These are phyloP conservation scores for Dreissena rostriformis DNA, from an alignment of 1,140 invertebrate genomes.

Conservation along the genomic window DNA sequence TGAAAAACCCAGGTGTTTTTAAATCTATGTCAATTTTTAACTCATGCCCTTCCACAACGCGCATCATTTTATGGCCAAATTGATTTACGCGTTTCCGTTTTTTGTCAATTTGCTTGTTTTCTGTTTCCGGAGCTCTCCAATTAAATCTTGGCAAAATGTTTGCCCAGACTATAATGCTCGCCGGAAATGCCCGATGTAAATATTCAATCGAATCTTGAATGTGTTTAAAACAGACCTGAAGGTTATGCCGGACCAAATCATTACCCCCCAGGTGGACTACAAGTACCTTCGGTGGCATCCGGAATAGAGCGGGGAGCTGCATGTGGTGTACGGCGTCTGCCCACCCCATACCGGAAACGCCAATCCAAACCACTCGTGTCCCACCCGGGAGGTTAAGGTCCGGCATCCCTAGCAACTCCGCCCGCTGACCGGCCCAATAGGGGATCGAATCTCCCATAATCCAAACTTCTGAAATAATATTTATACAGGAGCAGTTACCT, in stretches of 20 bases:
- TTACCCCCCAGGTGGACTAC: slow-evolving; percentile 5
- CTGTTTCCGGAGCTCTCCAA: background rate
- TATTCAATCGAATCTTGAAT: slow-evolving; percentile 1
- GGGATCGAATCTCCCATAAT: slow-evolving; percentile 15
- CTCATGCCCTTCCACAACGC: background rate
- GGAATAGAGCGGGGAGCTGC: background rate
- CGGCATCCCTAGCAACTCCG: background rate
- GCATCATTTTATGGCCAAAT: slow-evolving; percentile 15
- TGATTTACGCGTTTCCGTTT: slow-evolving; percentile 22
- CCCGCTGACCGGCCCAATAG: slow-evolving; percentile 2
- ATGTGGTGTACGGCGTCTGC: background rate
- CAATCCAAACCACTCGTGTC: background rate
- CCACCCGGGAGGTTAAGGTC: background rate
- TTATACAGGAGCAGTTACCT: background rate
- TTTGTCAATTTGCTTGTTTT: background rate
- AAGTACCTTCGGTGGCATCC: background rate
- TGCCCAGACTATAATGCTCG: background rate
- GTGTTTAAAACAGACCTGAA: background rate
- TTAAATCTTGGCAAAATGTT: slow-evolving; percentile 14
- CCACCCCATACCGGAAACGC: slow-evolving; percentile 5
- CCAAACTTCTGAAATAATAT: slow-evolving; percentile 19
- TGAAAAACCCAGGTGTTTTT: too few relatives aligned
- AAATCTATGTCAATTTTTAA: background rate
- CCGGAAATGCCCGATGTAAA: background rate
- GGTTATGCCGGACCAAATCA: background rate